Base-by-base conservation (phyloP, 2,113 vertebrate species). In the Sinocyclocheilus maitianheensis region DNA sequence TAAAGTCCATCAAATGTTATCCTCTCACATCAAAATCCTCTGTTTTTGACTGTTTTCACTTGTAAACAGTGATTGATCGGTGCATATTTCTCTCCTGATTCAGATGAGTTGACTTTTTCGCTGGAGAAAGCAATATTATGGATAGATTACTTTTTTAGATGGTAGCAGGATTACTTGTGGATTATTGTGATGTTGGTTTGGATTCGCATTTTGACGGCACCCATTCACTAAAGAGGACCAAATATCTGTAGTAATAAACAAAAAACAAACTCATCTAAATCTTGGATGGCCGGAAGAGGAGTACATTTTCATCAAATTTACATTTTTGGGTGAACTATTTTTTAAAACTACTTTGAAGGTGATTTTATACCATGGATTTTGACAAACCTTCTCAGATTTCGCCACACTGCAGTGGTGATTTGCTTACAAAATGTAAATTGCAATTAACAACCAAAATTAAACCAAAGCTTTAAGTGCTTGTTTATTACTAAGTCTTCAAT, bases 381-480 rank as follows among this genome's bases (percentile, higher is more conserved):
- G 22, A n/a, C 22, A 48, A 48, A 75, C 11, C 22, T 72, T 74
- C 9, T 48, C 6, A 12, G 34, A 79, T 37, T 63, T 63, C 3
- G 7, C 30, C 77, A 77, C 55, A 60, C 24, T 24, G 11, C 30
- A 48, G n/a, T 26, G 76, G n/a, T 81, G 80, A 82, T 82, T 71
- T 69, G 10, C 63, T 34, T 34, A 16, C 62, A 67, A 18, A 53
- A 12, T 12, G 72, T 84, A 90, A 85, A 87, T 74, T 80, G 37
- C 84, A 92, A 92, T 90, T 91, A 91, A 71, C 86, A 78, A 5
- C 75, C 67, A 18, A 85, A 90, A 88, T 89, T 34, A 82, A 82
- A 48, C 60, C 53, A 89, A 90, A 90, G 84, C 77, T 86, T 89
- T 90, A 89, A 90, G 91, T 90, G 87, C 79, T 87, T 26, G 24